Conservation (phyloP, 2,888 invertebrate species). For the Xestia rhomboidea region DNA sequence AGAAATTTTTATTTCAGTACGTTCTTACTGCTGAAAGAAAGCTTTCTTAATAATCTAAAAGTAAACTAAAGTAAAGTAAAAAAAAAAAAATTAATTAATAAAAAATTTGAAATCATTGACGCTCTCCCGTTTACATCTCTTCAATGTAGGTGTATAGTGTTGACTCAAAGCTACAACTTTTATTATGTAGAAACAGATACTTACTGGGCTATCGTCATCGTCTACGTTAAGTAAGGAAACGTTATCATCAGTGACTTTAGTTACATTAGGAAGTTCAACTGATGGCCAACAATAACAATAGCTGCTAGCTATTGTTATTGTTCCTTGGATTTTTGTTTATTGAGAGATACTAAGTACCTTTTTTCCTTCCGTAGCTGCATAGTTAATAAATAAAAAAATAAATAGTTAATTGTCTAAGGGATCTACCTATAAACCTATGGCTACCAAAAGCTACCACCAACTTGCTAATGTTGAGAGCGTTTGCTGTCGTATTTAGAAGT, state of each 20-base stretch:
- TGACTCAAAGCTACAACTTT: neutral
- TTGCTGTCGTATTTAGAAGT: neutral
- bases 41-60: too few relatives aligned
- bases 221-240: conserved; percentile 13
- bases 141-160: conserved; percentile 4
- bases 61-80: too few relatives aligned
- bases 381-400: too few relatives aligned
- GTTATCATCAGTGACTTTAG: neutral
- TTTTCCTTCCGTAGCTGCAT: neutral
- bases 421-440: neutral
- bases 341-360: neutral
- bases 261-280: neutral
- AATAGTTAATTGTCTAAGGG: too few relatives aligned
- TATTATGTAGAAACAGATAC: conserved; percentile 7
- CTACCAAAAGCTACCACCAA: neutral
- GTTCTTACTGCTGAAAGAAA: too few relatives aligned
- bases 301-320: too few relatives aligned
- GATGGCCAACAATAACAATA: too few relatives aligned
- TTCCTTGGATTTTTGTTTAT: neutral
- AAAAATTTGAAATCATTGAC: neutral
- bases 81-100: too few relatives aligned
- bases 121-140: neutral
- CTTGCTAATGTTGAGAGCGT: neutral
- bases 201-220: neutral
- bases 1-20: too few relatives aligned